Conservation (phyloP, 2,888 invertebrate genomes). For the Trissonchulus latispiculum region DNA sequence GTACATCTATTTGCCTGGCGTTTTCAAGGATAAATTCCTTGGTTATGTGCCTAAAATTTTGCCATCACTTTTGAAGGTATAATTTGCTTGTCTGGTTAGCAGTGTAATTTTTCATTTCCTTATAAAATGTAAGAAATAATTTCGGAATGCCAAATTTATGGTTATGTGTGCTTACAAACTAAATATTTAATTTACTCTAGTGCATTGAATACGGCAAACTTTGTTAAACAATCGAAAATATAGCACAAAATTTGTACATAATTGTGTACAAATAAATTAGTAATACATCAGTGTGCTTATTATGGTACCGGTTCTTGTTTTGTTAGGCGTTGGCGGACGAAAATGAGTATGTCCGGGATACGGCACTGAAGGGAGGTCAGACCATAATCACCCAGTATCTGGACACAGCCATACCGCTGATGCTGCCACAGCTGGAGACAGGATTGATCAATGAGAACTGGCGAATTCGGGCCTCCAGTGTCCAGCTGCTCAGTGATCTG, state of each 20-base stretch:
- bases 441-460: slow-evolving; percentile 97
- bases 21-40: slow-evolving; percentile 87
- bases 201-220: too few relatives aligned
- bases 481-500: slow-evolving; percentile 86
- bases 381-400: slow-evolving; percentile 91
- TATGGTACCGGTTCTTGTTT: not conserved
- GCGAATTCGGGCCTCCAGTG: slow-evolving; percentile 84
- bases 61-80: slow-evolving; percentile 76
- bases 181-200: too few relatives aligned
- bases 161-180: too few relatives aligned
- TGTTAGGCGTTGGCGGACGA: slow-evolving; percentile 82
- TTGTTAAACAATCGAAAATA: too few relatives aligned
- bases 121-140: too few relatives aligned
- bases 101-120: too few relatives aligned
- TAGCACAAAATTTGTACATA: too few relatives aligned
- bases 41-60: slow-evolving; percentile 93
- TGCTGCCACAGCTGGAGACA: slow-evolving; percentile 82
- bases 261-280: too few relatives aligned
- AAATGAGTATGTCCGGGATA: slow-evolving; percentile 94
- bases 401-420: slow-evolving; percentile 78
- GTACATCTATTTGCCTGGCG: slow-evolving; percentile 98
- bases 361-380: slow-evolving; percentile 89
- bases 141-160: too few relatives aligned
- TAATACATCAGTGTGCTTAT: too few relatives aligned
- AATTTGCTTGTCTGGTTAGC: too few relatives aligned